Evolutionary conservation across 2,888 invertebrate genomes (phyloP).

Genomic region (Cinara cedri): DNA sequence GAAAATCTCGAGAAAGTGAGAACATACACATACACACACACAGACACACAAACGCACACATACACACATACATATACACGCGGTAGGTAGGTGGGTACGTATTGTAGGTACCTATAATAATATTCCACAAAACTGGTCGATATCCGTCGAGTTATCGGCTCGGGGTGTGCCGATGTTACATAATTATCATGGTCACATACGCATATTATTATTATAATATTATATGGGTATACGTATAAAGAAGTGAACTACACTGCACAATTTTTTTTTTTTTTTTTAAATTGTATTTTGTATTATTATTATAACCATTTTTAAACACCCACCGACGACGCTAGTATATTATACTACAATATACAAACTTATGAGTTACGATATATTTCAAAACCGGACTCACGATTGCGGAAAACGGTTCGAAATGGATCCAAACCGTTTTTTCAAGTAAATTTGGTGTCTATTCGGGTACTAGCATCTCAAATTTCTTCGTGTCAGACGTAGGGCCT

Average conservation of each 20-base stretch:
- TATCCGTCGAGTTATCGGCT: background rate
- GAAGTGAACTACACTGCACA: background rate
- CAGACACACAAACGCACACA: background rate
- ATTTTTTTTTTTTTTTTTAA: slow-evolving; percentile 5
- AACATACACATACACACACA: background rate
- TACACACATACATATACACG: background rate
- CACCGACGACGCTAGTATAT: slow-evolving; percentile 9
- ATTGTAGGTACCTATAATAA: background rate
- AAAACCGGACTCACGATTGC: too few species aligned
- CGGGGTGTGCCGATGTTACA: slow-evolving; percentile 30
- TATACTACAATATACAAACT: too few species aligned
- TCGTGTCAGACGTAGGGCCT: too few species aligned
- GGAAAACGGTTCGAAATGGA: too few species aligned
- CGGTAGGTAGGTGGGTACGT: too few species aligned
- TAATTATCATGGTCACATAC: slow-evolving; percentile 23
- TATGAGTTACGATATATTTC: too few species aligned
- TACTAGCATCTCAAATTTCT: too few species aligned
- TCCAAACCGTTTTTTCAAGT: too few species aligned
- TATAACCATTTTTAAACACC: slow-evolving; percentile 22
- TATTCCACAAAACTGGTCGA: slow-evolving; percentile 27
- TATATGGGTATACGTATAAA: background rate
- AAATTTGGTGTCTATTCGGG: too few species aligned
- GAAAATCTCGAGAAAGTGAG: slow-evolving; percentile 7
- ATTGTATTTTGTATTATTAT: too few species aligned
- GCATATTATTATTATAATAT: too few species aligned